Base-by-base conservation (phyloP, 2,797 vertebrate species). In the Eulemur rubriventer region DNA sequence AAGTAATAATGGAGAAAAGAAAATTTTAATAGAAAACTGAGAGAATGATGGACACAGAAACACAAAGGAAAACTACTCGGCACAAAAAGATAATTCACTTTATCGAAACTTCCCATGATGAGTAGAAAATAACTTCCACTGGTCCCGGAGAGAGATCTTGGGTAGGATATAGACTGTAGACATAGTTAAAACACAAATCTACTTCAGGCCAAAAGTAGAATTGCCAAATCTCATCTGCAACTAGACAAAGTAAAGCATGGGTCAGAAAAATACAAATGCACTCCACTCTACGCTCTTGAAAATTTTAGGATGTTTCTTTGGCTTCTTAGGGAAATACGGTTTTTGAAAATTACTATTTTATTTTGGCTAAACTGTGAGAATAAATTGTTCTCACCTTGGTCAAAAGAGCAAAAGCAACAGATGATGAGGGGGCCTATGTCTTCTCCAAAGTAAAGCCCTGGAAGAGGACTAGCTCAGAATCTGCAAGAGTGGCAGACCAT, bases 1-100 rank as follows among this genome's bases (percentile, higher is more conserved):
- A 97, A 97, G 67, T 95, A 97, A 98, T 88, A 96, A 96, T n/a
- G 46, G 75, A 97, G 89, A 97, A 98, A 98, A 98, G 92, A 98
- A 97, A 96, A 97, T 96, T 98, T 98, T 97, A 95, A 82, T 52
- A 73, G 69, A 90, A 97, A 98, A 96, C 46, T 3, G 28, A 96
- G 26, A 89, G 67, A 97, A 96, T 73, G 78, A 69, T 48, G 80
- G 12, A 5, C 55, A 79, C n/a, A 95, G 81, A 93, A 96, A 94
- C 26, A 94, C 33, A 97, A 97, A 97, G 50, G 16, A 97, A 97
- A 97, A 70, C 17, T 97, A 95, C 1, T 70, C 33, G 75, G 11
- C 26, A 81, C 55, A 83, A 95, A 96, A 92, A 70, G 80, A 91
- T 94, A 92, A 85, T 92, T 92, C 55, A 65, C 26, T 95, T 46